Evolutionary conservation across 2,888 invertebrate species (phyloP).

Genomic region (Muschampia plurimacula): DNA sequence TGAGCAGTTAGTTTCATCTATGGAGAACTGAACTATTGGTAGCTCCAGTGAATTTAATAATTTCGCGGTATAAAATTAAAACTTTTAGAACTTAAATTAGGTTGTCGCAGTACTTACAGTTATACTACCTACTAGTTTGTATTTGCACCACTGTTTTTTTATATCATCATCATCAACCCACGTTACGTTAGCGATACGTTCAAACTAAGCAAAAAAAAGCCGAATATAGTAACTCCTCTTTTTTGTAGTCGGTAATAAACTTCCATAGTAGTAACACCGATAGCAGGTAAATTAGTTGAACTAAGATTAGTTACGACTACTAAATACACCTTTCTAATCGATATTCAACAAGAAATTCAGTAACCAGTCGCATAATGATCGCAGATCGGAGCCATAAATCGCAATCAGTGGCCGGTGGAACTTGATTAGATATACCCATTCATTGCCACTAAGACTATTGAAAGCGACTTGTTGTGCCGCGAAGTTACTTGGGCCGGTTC

Average conservation of each 20-base stretch:
- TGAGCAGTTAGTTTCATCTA: not conserved
- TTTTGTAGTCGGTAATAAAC: not conserved
- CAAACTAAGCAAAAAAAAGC: no score
- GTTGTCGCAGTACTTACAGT: not conserved
- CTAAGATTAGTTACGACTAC: constrained; percentile 1
- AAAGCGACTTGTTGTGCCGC: not conserved
- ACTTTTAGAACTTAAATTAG: not conserved
- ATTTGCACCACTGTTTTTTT: no score
- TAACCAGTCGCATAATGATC: constrained; percentile 21
- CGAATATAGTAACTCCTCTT: no score
- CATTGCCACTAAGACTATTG: constrained; percentile 19
- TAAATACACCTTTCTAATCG: constrained; percentile 6
- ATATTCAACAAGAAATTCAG: constrained; percentile 31
- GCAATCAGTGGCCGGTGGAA: constrained; percentile 54
- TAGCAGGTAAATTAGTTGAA: not conserved
- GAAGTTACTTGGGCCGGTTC: constrained; percentile 4
- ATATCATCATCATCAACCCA: no score
- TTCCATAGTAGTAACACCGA: not conserved
- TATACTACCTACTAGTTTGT: not conserved
- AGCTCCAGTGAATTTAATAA: not conserved
- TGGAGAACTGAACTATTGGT: not conserved
- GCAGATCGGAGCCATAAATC: constrained; percentile 53
- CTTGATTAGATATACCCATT: constrained; percentile 34
- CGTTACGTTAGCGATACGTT: no score
- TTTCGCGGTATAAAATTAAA: not conserved